Percentiles rank a stretch among this genome's conserved stretches.
These are phyloP conservation scores for Thaumatotibia leucotreta DNA, from an alignment of 1,140 invertebrate genomes.

Conservation along the genomic window DNA sequence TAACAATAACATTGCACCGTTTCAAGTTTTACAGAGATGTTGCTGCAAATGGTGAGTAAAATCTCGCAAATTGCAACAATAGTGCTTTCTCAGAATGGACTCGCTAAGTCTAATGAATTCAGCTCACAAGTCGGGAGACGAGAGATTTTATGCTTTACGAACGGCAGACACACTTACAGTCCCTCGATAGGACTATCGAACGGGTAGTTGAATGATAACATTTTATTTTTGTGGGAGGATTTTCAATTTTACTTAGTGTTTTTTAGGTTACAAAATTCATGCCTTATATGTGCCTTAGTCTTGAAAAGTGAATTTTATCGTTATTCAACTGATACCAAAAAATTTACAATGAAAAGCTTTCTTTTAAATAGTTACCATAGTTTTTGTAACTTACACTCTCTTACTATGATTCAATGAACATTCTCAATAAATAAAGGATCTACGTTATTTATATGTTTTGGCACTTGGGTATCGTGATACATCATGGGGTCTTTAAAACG, in stretches of 20 bases:
- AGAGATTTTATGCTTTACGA: neutral
- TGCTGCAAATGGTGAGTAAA: neutral
- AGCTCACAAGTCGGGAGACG: neutral
- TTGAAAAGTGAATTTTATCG: too few species aligned
- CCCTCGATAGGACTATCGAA: neutral
- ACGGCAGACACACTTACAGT: neutral
- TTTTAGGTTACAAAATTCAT: neutral
- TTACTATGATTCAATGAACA: too few species aligned
- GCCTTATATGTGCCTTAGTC: too few species aligned
- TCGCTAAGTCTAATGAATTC: slow-evolving; percentile 3
- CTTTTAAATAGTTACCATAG: too few species aligned
- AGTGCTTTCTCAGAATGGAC: neutral
- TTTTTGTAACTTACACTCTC: too few species aligned
- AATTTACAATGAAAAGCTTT: too few species aligned
- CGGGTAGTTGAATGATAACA: neutral
- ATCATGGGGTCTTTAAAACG: too few species aligned
- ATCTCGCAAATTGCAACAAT: neutral
- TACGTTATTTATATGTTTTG: too few species aligned
- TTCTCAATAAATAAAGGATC: too few species aligned
- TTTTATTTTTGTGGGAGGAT: neutral
- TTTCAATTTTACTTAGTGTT: neutral
- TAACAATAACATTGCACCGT: neutral
- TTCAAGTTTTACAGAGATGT: neutral
- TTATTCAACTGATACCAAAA: too few species aligned
- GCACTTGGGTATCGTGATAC: too few species aligned